phyloP scores from a whole-genome alignment of 2,113 vertebrate species.

The Girardinichthys multiradiatus region DNA sequence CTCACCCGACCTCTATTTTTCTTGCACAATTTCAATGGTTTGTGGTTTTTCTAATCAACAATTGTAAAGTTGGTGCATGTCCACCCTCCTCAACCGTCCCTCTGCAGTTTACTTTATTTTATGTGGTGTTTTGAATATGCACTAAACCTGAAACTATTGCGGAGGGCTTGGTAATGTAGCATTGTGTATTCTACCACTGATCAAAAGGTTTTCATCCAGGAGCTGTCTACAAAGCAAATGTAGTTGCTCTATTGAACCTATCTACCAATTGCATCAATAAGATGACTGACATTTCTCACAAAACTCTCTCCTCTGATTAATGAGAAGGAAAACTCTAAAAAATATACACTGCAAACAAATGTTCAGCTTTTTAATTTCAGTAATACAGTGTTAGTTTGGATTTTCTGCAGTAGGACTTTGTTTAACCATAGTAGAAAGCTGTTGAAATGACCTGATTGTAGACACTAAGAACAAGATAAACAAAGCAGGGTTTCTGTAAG shows the following conservation, averaged over 20 bases:
- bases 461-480: too few species aligned
- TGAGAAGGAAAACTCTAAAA: too few species aligned
- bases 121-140: not conserved
- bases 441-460: too few species aligned
- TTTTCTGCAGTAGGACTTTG: not conserved
- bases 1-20: conserved; percentile 27
- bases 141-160: not conserved
- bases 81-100: too few species aligned
- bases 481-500: not conserved
- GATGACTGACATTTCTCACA: conserved; percentile 16
- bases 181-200: conserved; percentile 9
- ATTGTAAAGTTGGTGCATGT: not conserved
- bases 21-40: conserved; percentile 27
- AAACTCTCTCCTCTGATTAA: not conserved
- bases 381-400: too few species aligned
- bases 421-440: not conserved
- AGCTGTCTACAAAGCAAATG: not conserved
- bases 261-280: conserved; percentile 8
- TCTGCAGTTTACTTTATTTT: not conserved
- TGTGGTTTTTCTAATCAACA: conserved; percentile 24
- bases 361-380: not conserved
- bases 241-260: not conserved
- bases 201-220: conserved; percentile 2
- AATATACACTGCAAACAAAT: not conserved
- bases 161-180: not conserved